Evolutionary conservation across 2,113 vertebrate species (phyloP).

Genomic region (Tylochromis polylepis): DNA sequence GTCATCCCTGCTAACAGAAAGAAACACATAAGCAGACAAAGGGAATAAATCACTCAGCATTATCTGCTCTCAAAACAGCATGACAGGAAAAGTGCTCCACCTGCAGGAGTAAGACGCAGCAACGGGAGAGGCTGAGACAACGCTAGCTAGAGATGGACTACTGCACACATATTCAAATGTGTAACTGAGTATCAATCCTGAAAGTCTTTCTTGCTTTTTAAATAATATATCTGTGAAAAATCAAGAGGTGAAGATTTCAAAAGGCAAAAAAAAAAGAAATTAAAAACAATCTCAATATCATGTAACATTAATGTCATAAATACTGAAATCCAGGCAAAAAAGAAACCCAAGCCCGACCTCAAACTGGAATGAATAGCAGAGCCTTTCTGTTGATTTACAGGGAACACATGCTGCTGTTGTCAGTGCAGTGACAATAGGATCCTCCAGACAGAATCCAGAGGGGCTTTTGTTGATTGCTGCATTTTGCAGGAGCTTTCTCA

Average conservation of each 20-base stretch:
- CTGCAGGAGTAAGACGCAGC: neutral
- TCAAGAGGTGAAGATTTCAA: neutral
- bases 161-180: neutral
- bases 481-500: conserved; percentile 29
- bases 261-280: neutral
- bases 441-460: neutral
- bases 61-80: neutral
- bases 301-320: neutral
- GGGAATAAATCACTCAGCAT: neutral
- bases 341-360: neutral
- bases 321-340: neutral
- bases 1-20: neutral
- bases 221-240: neutral
- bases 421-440: neutral
- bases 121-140: neutral
- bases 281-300: neutral
- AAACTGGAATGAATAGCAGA: neutral
- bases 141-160: neutral
- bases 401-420: neutral
- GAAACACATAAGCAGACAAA: neutral
- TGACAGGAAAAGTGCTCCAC: too few relatives aligned
- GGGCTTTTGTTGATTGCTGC: conserved; percentile 39
- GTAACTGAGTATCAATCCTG: neutral
- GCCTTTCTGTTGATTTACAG: neutral
- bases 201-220: neutral